Evolutionary conservation across 2,797 vertebrate species (phyloP), one percentile per base, ranked within the genome.

Genomic region (Notolepis coatsorum): DNA sequence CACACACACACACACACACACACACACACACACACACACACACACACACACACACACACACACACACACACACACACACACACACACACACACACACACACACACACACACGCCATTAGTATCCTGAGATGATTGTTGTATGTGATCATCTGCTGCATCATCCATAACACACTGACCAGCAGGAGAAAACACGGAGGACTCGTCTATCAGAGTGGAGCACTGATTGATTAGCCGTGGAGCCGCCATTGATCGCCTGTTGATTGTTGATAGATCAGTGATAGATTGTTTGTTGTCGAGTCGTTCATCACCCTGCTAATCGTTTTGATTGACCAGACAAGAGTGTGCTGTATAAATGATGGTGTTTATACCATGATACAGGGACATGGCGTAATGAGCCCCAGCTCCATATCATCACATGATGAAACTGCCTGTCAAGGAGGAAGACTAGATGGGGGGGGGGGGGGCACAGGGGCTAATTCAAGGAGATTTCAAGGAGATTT

Each of bases 251-350:
- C 61, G 51, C n/a, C 21, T 48, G 64, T 65, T 78, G 58, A 84
- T 75, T 60, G 47, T 56, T 65, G 65, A 65, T 73, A 77, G 59
- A 80, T 80, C 60, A 60, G 33, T 64, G 48, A 82, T 62, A 60
- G 54, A 80, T 65, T 55, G 68, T 84, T 79, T 70, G 57, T 52
- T 71, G 63, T 47, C 28, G 33, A 61, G 41, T 65, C 35, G 12
- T 84, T 61, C 60, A 64, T 80, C 68, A 79, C 45, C 24, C 49
- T 27, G 33, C 55, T 72, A 38, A 71, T 73, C 3, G 0, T 65
- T 62, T 63, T 75, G 68, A 82, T 68, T 58, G 55, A 69, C 67
- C 45, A 51, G 65, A 50, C 58, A 35, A n/a, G 31, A 27, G 49
- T 20, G 28, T 18, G 62, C 33, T 57, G 60, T 30, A 56, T 68